Evolutionary conservation across 2,888 invertebrate species (phyloP).

Genomic region (Tenthredo notha): DNA sequence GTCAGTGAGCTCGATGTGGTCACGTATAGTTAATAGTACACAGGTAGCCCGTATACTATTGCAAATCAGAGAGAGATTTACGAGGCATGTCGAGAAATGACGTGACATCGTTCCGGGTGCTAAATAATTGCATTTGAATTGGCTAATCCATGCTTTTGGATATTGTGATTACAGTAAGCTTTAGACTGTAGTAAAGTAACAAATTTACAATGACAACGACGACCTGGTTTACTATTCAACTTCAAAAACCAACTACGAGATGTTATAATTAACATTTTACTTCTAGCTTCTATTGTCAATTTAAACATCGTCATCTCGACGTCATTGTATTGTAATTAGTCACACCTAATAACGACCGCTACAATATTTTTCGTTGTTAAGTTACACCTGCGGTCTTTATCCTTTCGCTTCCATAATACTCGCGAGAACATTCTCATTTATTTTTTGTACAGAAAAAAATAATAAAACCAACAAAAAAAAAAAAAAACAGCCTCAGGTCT

Average conservation of each 20-base stretch:
- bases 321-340: constrained; percentile 47
- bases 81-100: constrained; percentile 41
- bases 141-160: neutral
- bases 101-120: constrained; percentile 19
- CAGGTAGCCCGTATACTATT: constrained; percentile 5
- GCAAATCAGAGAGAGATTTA: constrained; percentile 27
- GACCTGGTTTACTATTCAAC: neutral
- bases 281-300: neutral
- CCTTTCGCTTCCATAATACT: neutral
- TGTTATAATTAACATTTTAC: constrained; percentile 44
- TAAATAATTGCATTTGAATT: constrained; percentile 31
- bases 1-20: constrained; percentile 59
- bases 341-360: constrained; percentile 32
- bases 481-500: neutral
- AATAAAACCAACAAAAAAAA: neutral
- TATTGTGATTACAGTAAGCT: neutral
- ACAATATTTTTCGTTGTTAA: neutral
- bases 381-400: neutral
- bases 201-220: neutral
- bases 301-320: constrained; percentile 30
- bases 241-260: neutral
- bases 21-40: constrained; percentile 62
- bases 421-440: constrained; percentile 5
- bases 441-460: neutral
- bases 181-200: neutral